Conservation (phyloP, 2,888 invertebrate species). For the Lycophotia porphyrea region DNA sequence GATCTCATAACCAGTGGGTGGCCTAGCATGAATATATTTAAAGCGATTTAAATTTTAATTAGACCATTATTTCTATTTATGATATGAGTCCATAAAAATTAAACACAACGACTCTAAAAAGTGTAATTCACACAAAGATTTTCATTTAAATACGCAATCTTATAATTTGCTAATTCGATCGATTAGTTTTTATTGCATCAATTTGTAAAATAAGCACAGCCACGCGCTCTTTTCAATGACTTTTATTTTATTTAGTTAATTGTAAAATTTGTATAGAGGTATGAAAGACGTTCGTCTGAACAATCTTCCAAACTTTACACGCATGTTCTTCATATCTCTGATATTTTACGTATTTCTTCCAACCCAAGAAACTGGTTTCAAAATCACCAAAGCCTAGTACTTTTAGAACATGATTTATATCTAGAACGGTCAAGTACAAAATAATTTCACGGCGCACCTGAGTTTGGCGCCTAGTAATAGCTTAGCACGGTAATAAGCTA, state of each 20-base stretch:
- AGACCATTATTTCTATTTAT: constrained; percentile 42
- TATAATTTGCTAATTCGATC: constrained; percentile 34
- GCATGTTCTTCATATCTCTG: not conserved
- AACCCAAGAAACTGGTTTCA: not conserved
- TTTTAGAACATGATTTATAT: constrained; percentile 37
- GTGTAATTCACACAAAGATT: constrained; percentile 23
- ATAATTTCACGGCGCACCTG: constrained; percentile 20
- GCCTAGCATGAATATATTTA: constrained; percentile 53
- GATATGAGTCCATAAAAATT: constrained; percentile 30
- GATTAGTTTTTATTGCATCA: constrained; percentile 40
- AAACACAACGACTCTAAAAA: constrained; percentile 9
- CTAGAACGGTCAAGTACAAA: constrained; percentile 18
- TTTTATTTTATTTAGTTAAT: not conserved
- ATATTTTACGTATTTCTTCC: not conserved
- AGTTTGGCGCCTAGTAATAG: constrained; percentile 44
- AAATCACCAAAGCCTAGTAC: not conserved
- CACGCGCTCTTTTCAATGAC: constrained; percentile 2
- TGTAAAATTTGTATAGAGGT: too few relatives aligned
- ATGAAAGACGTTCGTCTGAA: too few relatives aligned
- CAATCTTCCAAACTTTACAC: too few relatives aligned
- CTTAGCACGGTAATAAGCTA: constrained; percentile 23
- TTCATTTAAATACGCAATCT: not conserved
- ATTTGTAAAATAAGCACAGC: not conserved
- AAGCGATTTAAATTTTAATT: constrained; percentile 60
- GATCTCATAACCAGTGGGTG: constrained; percentile 56